These are phyloP conservation scores for Alcis repandata DNA, from an alignment of 2,888 invertebrate genomes.

Conservation along the genomic window DNA sequence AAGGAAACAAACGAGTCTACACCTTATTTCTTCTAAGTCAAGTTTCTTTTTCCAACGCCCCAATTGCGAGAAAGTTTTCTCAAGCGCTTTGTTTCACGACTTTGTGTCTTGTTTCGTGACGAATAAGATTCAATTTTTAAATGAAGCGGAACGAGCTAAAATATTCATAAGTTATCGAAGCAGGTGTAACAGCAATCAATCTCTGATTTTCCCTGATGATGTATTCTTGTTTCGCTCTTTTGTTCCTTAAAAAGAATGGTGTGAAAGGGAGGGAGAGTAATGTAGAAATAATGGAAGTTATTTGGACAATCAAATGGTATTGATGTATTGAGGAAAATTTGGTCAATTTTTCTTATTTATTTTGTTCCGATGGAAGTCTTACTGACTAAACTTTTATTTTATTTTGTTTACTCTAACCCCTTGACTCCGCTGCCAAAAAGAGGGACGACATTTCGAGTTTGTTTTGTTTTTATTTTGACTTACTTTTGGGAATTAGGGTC, in stretches of 20 bases:
- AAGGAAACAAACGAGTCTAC: constrained; percentile 23
- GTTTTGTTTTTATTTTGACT: no score
- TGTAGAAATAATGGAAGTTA: constrained; percentile 53
- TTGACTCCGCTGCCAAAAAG: constrained; percentile 1
- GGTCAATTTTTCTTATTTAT: constrained; percentile 30
- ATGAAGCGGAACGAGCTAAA: constrained; percentile 40
- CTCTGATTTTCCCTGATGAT: constrained; percentile 57
- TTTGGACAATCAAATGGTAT: constrained; percentile 22
- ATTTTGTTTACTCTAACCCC: constrained; percentile 5
- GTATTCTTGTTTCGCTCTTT: constrained; percentile 46
- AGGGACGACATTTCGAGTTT: neutral
- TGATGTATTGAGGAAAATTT: constrained; percentile 37
- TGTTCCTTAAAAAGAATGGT: constrained; percentile 25
- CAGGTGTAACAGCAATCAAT: constrained; percentile 65
- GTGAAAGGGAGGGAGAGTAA: constrained; percentile 46
- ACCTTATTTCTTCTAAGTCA: constrained; percentile 12
- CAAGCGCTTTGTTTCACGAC: constrained; percentile 16
- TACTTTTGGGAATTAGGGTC: neutral
- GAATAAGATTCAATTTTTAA: constrained; percentile 35
- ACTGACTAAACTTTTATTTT: constrained; percentile 13
- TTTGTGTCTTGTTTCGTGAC: constrained; percentile 21
- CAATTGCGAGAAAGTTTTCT: constrained; percentile 5
- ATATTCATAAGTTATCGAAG: constrained; percentile 62
- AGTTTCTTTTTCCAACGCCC: constrained; percentile 22
- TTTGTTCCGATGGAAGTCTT: constrained; percentile 25